Evolutionary conservation across 35 echinoderm and acorn worm genomes (phyloP), one percentile per base, ranked within the genome.

Genomic region (Chiridota heheva): DNA sequence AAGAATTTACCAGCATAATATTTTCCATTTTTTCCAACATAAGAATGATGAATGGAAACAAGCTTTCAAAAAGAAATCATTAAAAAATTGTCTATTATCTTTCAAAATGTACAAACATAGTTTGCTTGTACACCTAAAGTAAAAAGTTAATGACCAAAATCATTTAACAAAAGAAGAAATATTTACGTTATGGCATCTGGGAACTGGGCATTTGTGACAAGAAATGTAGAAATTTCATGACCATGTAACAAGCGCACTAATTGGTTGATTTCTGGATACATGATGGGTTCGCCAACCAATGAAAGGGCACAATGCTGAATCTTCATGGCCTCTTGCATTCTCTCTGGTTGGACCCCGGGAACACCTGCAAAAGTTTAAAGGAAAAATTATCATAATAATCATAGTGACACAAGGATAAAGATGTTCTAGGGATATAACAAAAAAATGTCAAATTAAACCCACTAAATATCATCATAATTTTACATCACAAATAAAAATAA

Each of bases 151-250:
- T n/a, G n/a, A n/a, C n/a, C n/a, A n/a, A n/a, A n/a, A n/a, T n/a
- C n/a, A n/a, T 13, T 53, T 53, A 53, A 53, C 10, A 22, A 53
- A 22, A 53, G 10, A 28, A 30, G 2, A 25, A 10, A 4, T 0
- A 37, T 86, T 76, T 68, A 91, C 95, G 67, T 98, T 44, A 98
- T 98, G 20, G 95, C 95, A 73, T 92, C 95, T 29, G 95, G 95
- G 64, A 98, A 98, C 69, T 98, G 95, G 20, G 95, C 95, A 68
- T 98, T 98, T 13, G 95, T 98, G 44, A 98, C 95, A 7, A 98
- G 72, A 44, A 98, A 98, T 12, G 95, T 91, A n/a, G 95, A 98
- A 71, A 98, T 98, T 16, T 85, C 58, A 17, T 92, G 60, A 40
- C 82, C 70, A 48, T 98, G 95, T 28, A 91, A 60, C 22, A 91